These are phyloP conservation scores for Nymphalis urticae DNA, from an alignment of 2,888 invertebrate species.

Conservation along the genomic window DNA sequence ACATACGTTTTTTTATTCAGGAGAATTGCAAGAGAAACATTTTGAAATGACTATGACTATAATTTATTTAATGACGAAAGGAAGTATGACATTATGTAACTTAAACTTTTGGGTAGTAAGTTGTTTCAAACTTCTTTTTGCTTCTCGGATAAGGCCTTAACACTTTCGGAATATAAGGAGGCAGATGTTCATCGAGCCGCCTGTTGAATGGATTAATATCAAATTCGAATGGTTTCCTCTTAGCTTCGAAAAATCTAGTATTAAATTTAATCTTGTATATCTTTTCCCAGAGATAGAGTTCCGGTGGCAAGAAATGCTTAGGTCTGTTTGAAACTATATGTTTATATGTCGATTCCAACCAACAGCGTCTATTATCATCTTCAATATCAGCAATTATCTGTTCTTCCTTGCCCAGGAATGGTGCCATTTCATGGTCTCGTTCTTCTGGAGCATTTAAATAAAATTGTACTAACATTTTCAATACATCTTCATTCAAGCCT, in stretches of 20 bases:
- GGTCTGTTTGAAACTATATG: conserved; percentile 86
- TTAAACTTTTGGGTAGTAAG: conserved; percentile 84
- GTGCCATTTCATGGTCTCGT: conserved; percentile 84
- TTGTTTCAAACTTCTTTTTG: conserved; percentile 84
- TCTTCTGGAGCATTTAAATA: conserved; percentile 86
- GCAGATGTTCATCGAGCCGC: conserved; percentile 84
- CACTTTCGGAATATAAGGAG: conserved; percentile 86
- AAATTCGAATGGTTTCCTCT: conserved; percentile 86
- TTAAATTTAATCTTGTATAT: conserved; percentile 89
- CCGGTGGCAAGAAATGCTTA: conserved; percentile 83
- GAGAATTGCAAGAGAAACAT: neutral
- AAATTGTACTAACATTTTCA: conserved; percentile 87
- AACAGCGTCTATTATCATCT: conserved; percentile 85
- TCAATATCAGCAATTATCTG: conserved; percentile 85
- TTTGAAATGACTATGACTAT: neutral
- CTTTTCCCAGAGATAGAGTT: conserved; percentile 90
- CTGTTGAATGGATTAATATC: conserved; percentile 82
- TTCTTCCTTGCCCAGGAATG: conserved; percentile 84
- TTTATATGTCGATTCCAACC: conserved; percentile 87
- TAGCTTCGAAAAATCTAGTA: conserved; percentile 85
- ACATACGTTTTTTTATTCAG: no score
- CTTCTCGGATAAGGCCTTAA: conserved; percentile 83
- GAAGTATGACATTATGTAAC: neutral
- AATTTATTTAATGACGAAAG: neutral
- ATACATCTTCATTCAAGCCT: conserved; percentile 90